Percentiles rank a stretch among this genome's conserved stretches.
Conservation (phyloP, 2,888 invertebrate species). For the Candidula unifasciata region DNA sequence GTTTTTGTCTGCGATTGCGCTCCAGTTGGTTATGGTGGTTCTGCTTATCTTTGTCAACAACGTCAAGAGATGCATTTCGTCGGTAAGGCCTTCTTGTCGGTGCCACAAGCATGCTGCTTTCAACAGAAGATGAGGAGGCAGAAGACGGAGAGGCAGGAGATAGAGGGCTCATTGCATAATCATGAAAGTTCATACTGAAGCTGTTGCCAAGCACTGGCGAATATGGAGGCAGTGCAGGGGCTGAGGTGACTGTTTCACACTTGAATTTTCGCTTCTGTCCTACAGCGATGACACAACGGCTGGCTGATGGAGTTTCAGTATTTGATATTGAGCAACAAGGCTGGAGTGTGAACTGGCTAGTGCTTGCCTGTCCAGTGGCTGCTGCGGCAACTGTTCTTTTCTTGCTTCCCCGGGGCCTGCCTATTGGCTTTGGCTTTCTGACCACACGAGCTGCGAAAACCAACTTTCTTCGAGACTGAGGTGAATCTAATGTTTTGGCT, state of each 20-base stretch:
- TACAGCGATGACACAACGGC: neutral
- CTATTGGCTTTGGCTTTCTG: neutral
- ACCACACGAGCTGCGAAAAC: neutral
- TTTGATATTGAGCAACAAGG: constrained; percentile 24
- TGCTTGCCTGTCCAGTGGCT: neutral
- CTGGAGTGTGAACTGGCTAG: neutral
- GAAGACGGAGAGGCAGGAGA: neutral
- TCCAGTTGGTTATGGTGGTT: constrained; percentile 49
- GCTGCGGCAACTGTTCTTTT: neutral
- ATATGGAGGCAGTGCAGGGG: neutral
- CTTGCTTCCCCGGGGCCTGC: neutral
- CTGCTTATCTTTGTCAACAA: constrained; percentile 46
- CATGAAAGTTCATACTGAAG: constrained; percentile 49
- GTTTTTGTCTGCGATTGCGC: constrained; percentile 47
- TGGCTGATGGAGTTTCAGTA: neutral
- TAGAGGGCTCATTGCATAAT: constrained; percentile 48
- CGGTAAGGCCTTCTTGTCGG: constrained; percentile 33
- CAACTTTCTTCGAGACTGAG: neutral
- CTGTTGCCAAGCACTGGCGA: constrained; percentile 37
- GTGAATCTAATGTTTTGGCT: constrained; percentile 6
- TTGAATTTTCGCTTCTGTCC: constrained; percentile 42
- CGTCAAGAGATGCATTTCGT: neutral
- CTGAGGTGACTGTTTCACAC: neutral
- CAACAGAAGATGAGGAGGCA: constrained; percentile 19
- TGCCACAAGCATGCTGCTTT: constrained; percentile 40